Conservation (phyloP, 2,113 vertebrate species). For the Rhinolophus ferrumequinum region DNA sequence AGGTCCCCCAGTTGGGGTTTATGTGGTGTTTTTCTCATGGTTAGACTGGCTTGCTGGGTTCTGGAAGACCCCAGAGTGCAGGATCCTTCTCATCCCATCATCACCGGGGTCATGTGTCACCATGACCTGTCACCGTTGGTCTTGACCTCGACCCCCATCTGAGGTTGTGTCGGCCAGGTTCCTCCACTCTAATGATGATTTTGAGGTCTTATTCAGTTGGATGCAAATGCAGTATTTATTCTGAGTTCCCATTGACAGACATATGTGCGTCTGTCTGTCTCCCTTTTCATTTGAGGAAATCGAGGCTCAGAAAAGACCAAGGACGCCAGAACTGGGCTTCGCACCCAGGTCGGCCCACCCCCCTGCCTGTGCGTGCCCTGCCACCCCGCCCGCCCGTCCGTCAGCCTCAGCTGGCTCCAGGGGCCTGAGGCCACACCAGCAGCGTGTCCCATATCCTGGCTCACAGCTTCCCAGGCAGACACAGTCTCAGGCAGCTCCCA, state of each 20-base stretch:
- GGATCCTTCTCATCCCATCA: neutral
- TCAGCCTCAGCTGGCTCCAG: neutral
- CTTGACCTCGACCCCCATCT: neutral
- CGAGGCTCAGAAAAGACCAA: neutral
- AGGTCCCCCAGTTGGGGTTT: neutral
- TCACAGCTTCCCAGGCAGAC: neutral
- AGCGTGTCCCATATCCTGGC: accelerated
- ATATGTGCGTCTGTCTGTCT: neutral
- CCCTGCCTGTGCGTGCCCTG: neutral
- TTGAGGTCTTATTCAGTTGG: neutral
- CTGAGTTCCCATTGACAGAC: neutral
- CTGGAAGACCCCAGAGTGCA: neutral
- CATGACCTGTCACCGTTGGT: neutral
- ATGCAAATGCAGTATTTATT: neutral
- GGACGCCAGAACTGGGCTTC: neutral
- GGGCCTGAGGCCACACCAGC: neutral
- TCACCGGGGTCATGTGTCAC: neutral
- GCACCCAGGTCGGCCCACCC: accelerated
- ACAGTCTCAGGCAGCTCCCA: accelerated
- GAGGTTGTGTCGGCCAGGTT: neutral
- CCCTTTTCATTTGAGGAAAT: neutral
- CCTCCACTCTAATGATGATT: accelerated
- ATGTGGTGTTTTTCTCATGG: neutral
- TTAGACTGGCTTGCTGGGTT: neutral
- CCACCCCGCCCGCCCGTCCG: accelerated